phyloP scores from a whole-genome alignment of 1,140 invertebrate genomes.

The Drosophila cardini region DNA sequence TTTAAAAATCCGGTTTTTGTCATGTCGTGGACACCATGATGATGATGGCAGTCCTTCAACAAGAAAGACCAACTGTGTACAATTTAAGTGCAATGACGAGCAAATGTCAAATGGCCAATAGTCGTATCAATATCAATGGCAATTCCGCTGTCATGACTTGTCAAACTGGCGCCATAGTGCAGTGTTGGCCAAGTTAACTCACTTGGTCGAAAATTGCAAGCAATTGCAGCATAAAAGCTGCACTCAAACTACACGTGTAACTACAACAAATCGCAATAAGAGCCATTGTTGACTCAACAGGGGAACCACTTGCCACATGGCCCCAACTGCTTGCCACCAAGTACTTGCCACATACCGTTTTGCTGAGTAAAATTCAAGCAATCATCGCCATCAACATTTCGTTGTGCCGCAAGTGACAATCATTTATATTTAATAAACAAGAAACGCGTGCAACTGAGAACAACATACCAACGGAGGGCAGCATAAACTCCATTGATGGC shows the following conservation, averaged over 20 bases:
- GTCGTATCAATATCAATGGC: slow-evolving; percentile 55
- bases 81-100: slow-evolving; percentile 36
- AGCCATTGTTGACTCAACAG: slow-evolving; percentile 11
- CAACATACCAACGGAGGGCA: slow-evolving; percentile 11
- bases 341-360: too few relatives aligned
- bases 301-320: slow-evolving; percentile 6
- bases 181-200: slow-evolving; percentile 43
- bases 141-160: slow-evolving; percentile 66
- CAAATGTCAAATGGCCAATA: slow-evolving; percentile 28
- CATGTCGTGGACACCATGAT: slow-evolving; percentile 27
- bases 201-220: slow-evolving; percentile 65
- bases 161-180: slow-evolving; percentile 54
- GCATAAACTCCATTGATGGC: slow-evolving; percentile 38
- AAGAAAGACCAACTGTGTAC: slow-evolving; percentile 6
- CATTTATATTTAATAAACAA: slow-evolving; percentile 83
- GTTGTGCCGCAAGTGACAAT: slow-evolving; percentile 81
- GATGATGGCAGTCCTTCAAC: slow-evolving; percentile 11
- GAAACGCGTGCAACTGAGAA: slow-evolving; percentile 63
- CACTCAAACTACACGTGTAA: slow-evolving; percentile 7
- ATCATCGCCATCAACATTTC: slow-evolving; percentile 75
- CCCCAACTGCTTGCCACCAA: not conserved
- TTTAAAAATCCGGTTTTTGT: slow-evolving; percentile 31
- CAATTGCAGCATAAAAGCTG: slow-evolving; percentile 63
- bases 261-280: slow-evolving; percentile 62
- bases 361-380: slow-evolving; percentile 68